Evolutionary conservation across 1,140 invertebrate species (phyloP), one percentile per base, ranked within the genome.

Genomic region (Mizuhopecten yessoensis): DNA sequence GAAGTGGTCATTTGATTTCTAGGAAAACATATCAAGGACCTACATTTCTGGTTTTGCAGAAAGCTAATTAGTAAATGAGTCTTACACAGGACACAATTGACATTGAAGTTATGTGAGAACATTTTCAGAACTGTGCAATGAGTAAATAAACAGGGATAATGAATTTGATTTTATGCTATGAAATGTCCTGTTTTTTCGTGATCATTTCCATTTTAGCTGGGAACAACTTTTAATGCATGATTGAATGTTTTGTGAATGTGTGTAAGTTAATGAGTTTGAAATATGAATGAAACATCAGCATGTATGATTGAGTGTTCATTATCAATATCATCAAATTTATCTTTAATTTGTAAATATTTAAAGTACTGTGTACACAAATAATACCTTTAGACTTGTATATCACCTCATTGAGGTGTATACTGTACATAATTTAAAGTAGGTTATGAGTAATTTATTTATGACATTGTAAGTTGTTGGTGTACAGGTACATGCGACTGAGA

Each of bases 121-220:
- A 75, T 29, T 75, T 75, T 29, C 23, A 75, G 9, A 75, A 75
- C 5, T 75, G 57, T 75, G 57, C 57, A 75, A 75, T 75, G 57
- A 75, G n/a, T n/a, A 75, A 29, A 75, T 75, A 75, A 3, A 75
- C 57, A 75, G 57, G n/a, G 11, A 75, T 29, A 75, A 29, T n/a
- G 23, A 75, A 29, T 75, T 2, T 29, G 29, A 75, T 7, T 75
- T 75, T 75, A 29, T 5, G n/a, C 29, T 29, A 11, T 75, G 57
- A 75, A 29, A 13, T 75, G 57, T 75, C 11, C 23, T 29, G 17
- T 7, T 11, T 57, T 57, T 7, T 23, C 23, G 45, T n/a, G 5
- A 75, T 75, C 29, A 75, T 75, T 75, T 75, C 57, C 57, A 75
- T 75, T 75, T 75, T 29, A 75, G 57, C 57, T 75, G 57, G 57